These are phyloP conservation scores for Rousettus madagascariensis DNA, from an alignment of 2,797 vertebrate species.

Conservation along the genomic window DNA sequence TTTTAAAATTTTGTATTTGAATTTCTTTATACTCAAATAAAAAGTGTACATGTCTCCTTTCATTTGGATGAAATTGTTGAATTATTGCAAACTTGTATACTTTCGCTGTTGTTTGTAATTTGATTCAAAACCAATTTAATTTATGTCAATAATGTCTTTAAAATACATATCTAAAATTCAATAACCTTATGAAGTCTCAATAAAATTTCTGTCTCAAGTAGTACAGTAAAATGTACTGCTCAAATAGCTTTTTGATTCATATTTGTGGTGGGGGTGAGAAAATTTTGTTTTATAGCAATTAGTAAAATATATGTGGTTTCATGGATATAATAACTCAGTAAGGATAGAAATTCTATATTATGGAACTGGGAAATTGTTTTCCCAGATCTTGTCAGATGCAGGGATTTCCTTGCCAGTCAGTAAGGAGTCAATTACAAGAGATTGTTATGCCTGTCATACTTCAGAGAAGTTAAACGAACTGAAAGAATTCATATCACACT, in stretches of 20 bases:
- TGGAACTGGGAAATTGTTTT: slow-evolving; percentile 62
- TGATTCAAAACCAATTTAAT: slow-evolving; percentile 43
- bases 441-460: slow-evolving; percentile 77
- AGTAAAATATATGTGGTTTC: neutral
- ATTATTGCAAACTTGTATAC: neutral
- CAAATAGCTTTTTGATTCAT: neutral
- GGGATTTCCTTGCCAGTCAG: slow-evolving; percentile 75
- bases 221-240: neutral
- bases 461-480: slow-evolving; percentile 70
- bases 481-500: slow-evolving; percentile 74
- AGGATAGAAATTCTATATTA: neutral
- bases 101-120: neutral
- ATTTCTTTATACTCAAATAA: neutral
- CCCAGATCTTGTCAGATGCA: slow-evolving; percentile 65
- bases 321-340: neutral
- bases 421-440: slow-evolving; percentile 67
- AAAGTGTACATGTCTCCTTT: neutral
- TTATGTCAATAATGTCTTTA: slow-evolving; percentile 59
- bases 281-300: slow-evolving; percentile 46
- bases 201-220: neutral
- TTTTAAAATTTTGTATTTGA: neutral
- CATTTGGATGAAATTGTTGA: neutral
- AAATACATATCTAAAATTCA: neutral
- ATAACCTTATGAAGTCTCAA: neutral
- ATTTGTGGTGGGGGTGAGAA: slow-evolving; percentile 59